Percentiles rank a stretch among this genome's conserved stretches.
These are phyloP conservation scores for Lasiurus borealis DNA, from an alignment of 2,113 vertebrate genomes.

Conservation along the genomic window DNA sequence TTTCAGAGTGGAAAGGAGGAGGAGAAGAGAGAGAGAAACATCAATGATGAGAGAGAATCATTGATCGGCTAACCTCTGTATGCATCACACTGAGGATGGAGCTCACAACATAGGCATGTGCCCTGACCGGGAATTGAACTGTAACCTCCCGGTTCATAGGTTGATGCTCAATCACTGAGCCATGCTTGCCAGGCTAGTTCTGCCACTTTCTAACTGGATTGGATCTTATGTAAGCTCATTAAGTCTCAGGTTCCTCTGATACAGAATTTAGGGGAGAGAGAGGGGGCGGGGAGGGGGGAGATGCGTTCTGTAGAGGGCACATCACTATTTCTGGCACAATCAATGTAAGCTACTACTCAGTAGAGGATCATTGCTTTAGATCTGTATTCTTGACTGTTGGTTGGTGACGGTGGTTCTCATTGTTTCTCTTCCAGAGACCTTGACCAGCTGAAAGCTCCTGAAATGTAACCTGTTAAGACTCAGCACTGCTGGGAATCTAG, in stretches of 20 bases:
- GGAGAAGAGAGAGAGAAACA: too few relatives aligned
- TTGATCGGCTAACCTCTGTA: too few relatives aligned
- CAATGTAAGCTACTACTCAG: neutral
- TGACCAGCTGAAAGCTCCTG: neutral
- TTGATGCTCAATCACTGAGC: too few relatives aligned
- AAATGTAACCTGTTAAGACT: neutral
- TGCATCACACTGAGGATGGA: too few relatives aligned
- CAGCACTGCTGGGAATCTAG: neutral
- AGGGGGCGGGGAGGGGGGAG: neutral
- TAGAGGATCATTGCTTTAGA: neutral
- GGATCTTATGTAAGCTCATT: neutral
- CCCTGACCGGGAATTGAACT: too few relatives aligned
- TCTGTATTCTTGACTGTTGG: neutral
- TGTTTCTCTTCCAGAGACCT: neutral
- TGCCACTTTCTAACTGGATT: neutral
- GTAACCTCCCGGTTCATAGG: too few relatives aligned
- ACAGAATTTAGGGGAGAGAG: too few relatives aligned
- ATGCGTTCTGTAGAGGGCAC: neutral
- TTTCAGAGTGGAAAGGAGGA: too few relatives aligned
- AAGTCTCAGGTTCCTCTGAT: neutral
- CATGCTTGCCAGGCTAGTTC: neutral
- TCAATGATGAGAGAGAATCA: too few relatives aligned
- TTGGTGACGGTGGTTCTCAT: neutral
- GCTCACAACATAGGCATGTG: too few relatives aligned
- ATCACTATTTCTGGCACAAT: neutral